Conservation (phyloP, 2,113 vertebrate genomes). For the Ophiodon elongatus region DNA sequence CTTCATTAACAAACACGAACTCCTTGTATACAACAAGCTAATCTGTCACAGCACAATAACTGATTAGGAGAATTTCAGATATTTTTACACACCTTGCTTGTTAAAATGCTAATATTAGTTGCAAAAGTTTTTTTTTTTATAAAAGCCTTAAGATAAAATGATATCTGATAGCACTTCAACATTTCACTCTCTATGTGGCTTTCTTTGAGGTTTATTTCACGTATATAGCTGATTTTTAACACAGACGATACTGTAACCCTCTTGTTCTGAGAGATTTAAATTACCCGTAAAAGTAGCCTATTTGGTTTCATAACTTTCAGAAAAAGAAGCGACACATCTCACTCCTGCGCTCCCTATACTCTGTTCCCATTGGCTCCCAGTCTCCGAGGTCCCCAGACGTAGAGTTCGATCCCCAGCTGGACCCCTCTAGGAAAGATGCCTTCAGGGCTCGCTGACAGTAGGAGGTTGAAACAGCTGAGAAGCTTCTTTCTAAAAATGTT, state of each 20-base stretch:
- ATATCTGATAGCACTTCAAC: background rate
- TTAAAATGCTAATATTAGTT: background rate
- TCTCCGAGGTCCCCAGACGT: background rate
- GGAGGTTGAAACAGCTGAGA: conserved; percentile 37
- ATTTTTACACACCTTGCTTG: background rate
- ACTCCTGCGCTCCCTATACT: background rate
- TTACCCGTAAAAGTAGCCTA: background rate
- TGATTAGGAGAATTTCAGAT: background rate
- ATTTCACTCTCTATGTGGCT: background rate
- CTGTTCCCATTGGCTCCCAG: background rate
- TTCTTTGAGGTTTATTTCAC: background rate
- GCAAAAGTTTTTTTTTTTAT: no score
- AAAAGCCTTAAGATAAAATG: background rate
- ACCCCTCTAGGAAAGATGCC: background rate
- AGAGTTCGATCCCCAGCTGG: background rate
- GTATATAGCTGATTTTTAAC: background rate
- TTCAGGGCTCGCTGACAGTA: conserved; percentile 8
- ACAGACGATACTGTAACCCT: background rate
- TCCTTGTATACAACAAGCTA: background rate
- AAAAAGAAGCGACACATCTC: background rate
- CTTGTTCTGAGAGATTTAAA: conserved; percentile 6
- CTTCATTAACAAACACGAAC: background rate
- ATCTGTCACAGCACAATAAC: background rate
- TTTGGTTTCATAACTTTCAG: conserved; percentile 9
- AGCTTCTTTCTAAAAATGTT: conserved; percentile 43